Evolutionary conservation across 2,113 vertebrate genomes (phyloP).

Genomic region (Forbesichthys agassizii): DNA sequence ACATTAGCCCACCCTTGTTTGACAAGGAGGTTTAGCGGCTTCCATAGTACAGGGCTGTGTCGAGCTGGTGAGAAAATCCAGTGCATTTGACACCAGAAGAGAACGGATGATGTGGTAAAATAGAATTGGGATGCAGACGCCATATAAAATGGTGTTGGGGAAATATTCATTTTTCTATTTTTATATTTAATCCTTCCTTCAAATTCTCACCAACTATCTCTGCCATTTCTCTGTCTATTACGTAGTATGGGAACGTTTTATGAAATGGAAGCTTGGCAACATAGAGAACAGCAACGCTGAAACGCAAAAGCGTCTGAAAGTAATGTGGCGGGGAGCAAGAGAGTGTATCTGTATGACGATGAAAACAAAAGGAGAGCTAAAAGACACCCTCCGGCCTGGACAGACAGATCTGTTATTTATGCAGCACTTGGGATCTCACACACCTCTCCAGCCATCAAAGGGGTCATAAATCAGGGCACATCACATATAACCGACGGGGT

Average conservation of each 20-base stretch:
- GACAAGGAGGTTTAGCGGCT: slow-evolving; percentile 16
- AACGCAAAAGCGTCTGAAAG: background rate
- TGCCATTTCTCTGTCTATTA: background rate
- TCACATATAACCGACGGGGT: background rate
- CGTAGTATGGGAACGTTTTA: background rate
- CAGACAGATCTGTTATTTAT: slow-evolving; percentile 42
- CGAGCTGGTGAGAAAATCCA: slow-evolving; percentile 1
- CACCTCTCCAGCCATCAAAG: slow-evolving; percentile 29
- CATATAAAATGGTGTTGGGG: background rate
- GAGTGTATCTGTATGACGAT: background rate
- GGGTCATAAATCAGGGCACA: slow-evolving; percentile 43
- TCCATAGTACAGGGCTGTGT: slow-evolving; percentile 8
- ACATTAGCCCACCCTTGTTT: background rate
- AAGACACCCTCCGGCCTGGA: slow-evolving; percentile 21
- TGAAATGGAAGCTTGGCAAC: background rate
- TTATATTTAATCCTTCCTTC: background rate
- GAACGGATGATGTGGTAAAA: background rate
- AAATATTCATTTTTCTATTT: no score
- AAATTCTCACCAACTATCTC: background rate
- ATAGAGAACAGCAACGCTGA: background rate
- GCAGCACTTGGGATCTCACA: slow-evolving; percentile 31
- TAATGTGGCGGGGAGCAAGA: background rate
- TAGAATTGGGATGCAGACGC: background rate
- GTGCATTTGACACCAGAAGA: background rate
- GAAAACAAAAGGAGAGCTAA: slow-evolving; percentile 16